phyloP scores from a whole-genome alignment of 2,888 invertebrate genomes.

The Agelastica alni region DNA sequence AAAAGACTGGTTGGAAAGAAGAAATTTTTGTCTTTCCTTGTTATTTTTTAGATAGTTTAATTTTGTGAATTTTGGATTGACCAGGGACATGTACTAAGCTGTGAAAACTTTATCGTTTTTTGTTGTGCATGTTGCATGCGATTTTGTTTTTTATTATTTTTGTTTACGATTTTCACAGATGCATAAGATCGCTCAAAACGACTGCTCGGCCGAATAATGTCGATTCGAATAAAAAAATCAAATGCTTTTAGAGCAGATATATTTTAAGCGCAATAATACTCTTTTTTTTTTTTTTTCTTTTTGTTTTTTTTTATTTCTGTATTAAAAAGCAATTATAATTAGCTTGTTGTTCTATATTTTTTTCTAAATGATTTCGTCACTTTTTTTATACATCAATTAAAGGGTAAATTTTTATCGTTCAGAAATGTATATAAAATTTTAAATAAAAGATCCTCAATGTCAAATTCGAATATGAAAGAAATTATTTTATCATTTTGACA shows the following conservation, averaged over 20 bases:
- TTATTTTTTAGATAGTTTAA: constrained; percentile 27
- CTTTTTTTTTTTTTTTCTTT: no score
- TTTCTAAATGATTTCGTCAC: constrained; percentile 1
- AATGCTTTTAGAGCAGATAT: constrained; percentile 19
- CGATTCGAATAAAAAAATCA: constrained; percentile 34
- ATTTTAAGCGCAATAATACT: no score
- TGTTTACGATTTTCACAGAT: constrained; percentile 55
- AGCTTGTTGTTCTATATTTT: constrained; percentile 17
- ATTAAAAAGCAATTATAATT: constrained; percentile 17
- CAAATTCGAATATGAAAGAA: no score
- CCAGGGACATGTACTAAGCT: constrained; percentile 32
- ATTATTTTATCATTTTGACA: constrained; percentile 23
- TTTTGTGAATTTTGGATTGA: constrained; percentile 4
- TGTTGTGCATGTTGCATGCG: constrained; percentile 52
- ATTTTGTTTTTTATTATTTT: constrained; percentile 43
- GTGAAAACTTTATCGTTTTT: constrained; percentile 38
- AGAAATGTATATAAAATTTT: constrained; percentile 2
- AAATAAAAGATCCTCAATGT: no score
- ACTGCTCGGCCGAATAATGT: constrained; percentile 52
- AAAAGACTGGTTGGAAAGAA: no score
- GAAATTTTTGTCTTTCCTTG: constrained; percentile 27
- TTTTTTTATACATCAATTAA: not conserved
- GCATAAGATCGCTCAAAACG: constrained; percentile 59
- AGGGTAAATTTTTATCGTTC: not conserved
- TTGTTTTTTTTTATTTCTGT: constrained; percentile 13